Base-by-base conservation (phyloP, 2,113 vertebrate species). In the Polyodon spathula region DNA sequence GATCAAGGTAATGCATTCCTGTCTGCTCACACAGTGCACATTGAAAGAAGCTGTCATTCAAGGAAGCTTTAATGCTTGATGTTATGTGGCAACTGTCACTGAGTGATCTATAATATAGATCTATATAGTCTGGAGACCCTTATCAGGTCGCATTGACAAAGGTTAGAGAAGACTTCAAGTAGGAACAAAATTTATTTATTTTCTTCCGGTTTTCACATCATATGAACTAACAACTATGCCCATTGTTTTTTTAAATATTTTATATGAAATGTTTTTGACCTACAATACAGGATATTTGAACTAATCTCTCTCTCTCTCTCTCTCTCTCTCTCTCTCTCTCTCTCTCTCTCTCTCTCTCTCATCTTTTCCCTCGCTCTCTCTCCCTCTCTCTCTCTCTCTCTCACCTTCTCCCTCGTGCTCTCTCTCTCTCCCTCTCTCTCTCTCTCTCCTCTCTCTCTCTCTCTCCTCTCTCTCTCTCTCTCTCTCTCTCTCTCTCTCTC, bases 271-370 rank as follows among this genome's bases (percentile, higher is more conserved):
- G 27, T 3, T 27, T 27, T 27, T 27, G 27, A 27, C 27, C 27
- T 27, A 27, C 27, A 27, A 27, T 27, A 27, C 27, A 27, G 27
- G 27, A 27, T 27, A 27, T 27, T 27, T 27, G 27, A 27, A 27
- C 27, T 27, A 27, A 27, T 27, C 27, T 27, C 27, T 27, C 27
- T 27, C 27, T 27, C 27, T n/a, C n/a, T n/a, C n/a, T n/a, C n/a
- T n/a, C 54, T 67, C n/a, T 63, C 76, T 65, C 63, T 74, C 38
- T 68, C 68, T 54, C 73, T 68, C 64, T 46, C 15, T 6, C 44
- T 46, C 44, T 6, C 7, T 46, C 44, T 6, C 6, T n/a, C 44
- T n/a, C 27, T 27, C 27, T 27, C n/a, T n/a, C n/a, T n/a, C n/a
- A n/a, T n/a, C n/a, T n/a, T n/a, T n/a, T n/a, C n/a, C n/a, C n/a